Percentiles rank a stretch among this genome's conserved stretches.
Evolutionary conservation across 2,113 vertebrate genomes (phyloP).

Genomic region (Saimiri boliviensis): DNA sequence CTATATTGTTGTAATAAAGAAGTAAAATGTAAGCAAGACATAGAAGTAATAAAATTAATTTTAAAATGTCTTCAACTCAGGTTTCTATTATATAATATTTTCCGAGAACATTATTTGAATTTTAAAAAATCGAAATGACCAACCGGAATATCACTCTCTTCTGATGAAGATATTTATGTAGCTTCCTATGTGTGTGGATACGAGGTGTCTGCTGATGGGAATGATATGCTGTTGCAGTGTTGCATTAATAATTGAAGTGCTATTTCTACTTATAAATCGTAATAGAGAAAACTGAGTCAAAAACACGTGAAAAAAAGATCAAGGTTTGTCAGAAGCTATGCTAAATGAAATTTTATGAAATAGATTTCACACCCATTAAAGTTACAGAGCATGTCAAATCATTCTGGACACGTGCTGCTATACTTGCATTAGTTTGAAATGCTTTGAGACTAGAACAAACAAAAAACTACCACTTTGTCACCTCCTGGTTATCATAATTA

Average conservation of each 20-base stretch:
- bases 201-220: not conserved
- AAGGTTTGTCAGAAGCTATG: not conserved
- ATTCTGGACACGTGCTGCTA: not conserved
- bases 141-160: not conserved
- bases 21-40: not conserved
- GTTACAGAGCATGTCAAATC: slow-evolving; percentile 33
- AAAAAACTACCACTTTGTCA: not conserved
- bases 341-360: slow-evolving; percentile 49
- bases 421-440: slow-evolving; percentile 56
- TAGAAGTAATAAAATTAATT: not conserved
- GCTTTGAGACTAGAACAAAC: slow-evolving; percentile 48
- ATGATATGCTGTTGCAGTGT: not conserved
- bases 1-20: not conserved
- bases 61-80: not conserved
- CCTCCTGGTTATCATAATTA: slow-evolving; percentile 46
- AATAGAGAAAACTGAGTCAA: not conserved
- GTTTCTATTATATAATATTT: not conserved
- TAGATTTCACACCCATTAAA: slow-evolving; percentile 28
- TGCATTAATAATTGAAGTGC: not conserved
- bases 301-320: not conserved
- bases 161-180: not conserved
- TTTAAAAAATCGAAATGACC: not conserved
- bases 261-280: not conserved
- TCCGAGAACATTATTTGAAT: not conserved
- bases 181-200: not conserved